Conservation (phyloP, 2,888 invertebrate species). For the Penaeus monodon region DNA sequence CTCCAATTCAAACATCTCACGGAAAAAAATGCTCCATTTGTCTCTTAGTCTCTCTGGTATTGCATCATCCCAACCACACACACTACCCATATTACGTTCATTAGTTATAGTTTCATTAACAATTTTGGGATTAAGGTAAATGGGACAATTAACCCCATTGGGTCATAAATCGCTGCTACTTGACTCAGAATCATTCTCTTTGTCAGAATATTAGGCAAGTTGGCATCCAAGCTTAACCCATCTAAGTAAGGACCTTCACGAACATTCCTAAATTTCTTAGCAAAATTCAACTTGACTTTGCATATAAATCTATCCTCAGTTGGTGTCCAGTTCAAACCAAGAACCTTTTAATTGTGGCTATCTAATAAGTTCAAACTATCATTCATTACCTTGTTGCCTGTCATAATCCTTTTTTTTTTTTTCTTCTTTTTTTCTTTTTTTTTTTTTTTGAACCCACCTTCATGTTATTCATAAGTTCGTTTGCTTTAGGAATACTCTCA, state of each 20-base stretch:
- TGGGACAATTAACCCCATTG: conserved; percentile 33
- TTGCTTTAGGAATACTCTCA: conserved; percentile 12
- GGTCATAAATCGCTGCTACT: conserved; percentile 29
- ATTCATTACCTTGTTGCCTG: background rate
- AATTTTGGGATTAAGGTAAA: conserved; percentile 31
- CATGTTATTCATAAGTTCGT: background rate
- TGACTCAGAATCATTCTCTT: conserved; percentile 37
- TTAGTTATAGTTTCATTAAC: background rate
- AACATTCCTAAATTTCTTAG: background rate
- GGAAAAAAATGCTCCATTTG: background rate
- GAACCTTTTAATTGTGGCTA: conserved; percentile 17
- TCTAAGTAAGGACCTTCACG: background rate
- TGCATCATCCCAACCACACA: conserved; percentile 7
- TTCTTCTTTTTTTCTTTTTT: no score
- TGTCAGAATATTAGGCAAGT: background rate
- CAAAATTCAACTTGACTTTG: conserved; percentile 29
- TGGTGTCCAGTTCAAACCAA: conserved; percentile 27
- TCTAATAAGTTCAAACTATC: background rate
- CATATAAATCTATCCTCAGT: conserved; percentile 13
- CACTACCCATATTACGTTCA: background rate
- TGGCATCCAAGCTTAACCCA: background rate
- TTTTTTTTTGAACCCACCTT: conserved; percentile 28
- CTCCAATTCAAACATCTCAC: conserved; percentile 22
- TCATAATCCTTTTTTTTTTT: conserved; percentile 20
- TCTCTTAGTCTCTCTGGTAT: background rate